Base-by-base conservation (phyloP, 2,888 invertebrate species). In the Timandra comae region DNA sequence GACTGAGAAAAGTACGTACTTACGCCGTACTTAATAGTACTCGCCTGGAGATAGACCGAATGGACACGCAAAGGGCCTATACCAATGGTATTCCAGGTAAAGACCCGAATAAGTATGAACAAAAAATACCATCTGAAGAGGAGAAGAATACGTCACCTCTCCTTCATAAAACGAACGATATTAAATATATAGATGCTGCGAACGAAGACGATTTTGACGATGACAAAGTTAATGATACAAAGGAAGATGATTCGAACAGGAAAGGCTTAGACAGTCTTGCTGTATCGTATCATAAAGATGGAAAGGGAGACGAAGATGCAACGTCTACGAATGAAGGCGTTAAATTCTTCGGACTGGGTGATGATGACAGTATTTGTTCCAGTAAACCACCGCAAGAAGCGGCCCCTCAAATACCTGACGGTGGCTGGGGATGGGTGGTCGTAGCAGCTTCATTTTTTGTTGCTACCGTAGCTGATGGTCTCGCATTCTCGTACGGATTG, bases 381-480 rank as follows among this genome's bases (percentile, higher is more conserved):
- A 71, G 74, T 52, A 62, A 64, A 44, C 52, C 72, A 29, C 43
- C 75, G 16, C 46, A 54, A 43, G 66, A 79, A 37, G 49, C 79
- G 73, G 79, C 78, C 24, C 89, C 90, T 0, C 89, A 88, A 43
- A 89, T 91, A 35, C 94, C 94, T 0, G 94, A 95, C 57, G 94
- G 94, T n/a, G 95, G 94, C 13, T 95, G 93, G 92, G 95, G 95
- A 13, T 96, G 96, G 96, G 90, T 95, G 41, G 93, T 98, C 1
- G 97, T 98, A 0, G 84, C 92, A 8, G 91, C 96, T 2, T 94
- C 96, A 0, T 90, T 98, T 49, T 78, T 95, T 20, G 90, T 96
- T 10, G 96, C 96, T 27, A 90, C 96, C 57, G 93, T 98, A 21
- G 95, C 96, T 28, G 98, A 98, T 70, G 98, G 98, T 0, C 89